Evolutionary conservation across 2,113 vertebrate genomes (phyloP), one percentile per base, ranked within the genome.

Genomic region (Microcebus jonahi): DNA sequence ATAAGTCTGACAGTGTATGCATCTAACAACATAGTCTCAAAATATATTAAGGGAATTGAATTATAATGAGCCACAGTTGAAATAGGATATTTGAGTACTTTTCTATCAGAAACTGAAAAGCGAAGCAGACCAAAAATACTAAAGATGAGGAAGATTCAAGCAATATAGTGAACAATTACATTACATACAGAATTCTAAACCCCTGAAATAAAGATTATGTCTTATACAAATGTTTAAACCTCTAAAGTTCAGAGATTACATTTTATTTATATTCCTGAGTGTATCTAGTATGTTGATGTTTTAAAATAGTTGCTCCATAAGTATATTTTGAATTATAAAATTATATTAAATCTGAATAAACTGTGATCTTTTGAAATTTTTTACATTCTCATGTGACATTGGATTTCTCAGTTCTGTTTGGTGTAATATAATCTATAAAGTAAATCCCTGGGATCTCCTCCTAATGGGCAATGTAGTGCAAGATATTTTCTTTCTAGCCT

Each of bases 391-490:
- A n/a, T 29, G 42, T 53, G 29, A 89, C 31, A 1, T 1, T 76
- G 76, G 50, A 18, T 39, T 88, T 96, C 88, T 96, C 86, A 25
- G 23, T 88, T 71, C 29, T 73, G 39, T 96, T 88, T 85, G 36
- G 4, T 84, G 11, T 48, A 71, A 88, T 21, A 36, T 53, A 93
- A 3, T 94, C 70, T 85, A 4, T 88, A 79, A 79, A 91, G 48
- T 81, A 82, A 83, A 77, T 45, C 31, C 23, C 9, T 71, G 55
- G 65, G 48, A 21, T 42, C 81, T 83, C 18, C 20, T 81, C 23
- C 45, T 87, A 14, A 90, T 3, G 12, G 34, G 42, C 29, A 39
- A 9, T 83, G 8, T 76, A 36, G 67, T 82, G 39, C n/a, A 29
- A 29, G 29, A 68, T 75, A 48, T 93, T 88, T 92, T 96, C 89